Conservation (phyloP, 2,888 invertebrate genomes). For the Koerneria pararmatus region DNA sequence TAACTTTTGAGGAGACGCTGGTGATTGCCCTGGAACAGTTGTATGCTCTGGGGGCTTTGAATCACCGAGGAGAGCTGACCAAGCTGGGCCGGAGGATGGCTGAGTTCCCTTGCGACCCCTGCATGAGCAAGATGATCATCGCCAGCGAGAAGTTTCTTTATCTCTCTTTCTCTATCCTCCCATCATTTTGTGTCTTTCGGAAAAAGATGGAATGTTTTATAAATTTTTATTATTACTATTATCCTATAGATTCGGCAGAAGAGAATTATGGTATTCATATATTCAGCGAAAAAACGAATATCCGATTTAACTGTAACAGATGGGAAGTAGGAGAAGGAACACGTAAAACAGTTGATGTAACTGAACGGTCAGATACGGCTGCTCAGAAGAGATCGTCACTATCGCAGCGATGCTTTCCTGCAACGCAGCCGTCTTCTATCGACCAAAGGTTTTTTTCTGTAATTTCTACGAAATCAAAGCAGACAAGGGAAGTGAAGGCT, state of each 20-base stretch:
- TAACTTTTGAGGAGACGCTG: constrained; percentile 61
- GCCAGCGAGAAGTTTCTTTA: constrained; percentile 88
- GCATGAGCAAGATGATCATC: constrained; percentile 96
- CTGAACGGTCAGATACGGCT: constrained; percentile 82
- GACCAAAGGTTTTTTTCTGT: constrained; percentile 99
- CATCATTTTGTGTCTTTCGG: no score
- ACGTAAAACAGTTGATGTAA: no score
- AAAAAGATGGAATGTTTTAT: no score
- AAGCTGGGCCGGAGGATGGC: constrained; percentile 96
- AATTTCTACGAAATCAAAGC: no score
- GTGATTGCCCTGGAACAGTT: constrained; percentile 89
- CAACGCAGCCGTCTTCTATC: constrained; percentile 92
- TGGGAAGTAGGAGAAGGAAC: no score
- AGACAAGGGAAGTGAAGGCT: no score
- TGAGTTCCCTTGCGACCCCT: constrained; percentile 96
- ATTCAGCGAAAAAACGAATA: no score
- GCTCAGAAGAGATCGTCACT: constrained; percentile 90
- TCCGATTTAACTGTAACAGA: no score
- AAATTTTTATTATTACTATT: no score
- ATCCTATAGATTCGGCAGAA: no score
- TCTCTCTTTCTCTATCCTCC: no score
- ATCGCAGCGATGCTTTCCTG: constrained; percentile 97
- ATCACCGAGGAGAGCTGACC: constrained; percentile 91
- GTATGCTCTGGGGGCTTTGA: constrained; percentile 92
- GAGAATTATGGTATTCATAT: no score